Percentiles rank a stretch among this genome's conserved stretches.
Conservation (phyloP, 2,113 vertebrate genomes). For the Prietella phreatophila region DNA sequence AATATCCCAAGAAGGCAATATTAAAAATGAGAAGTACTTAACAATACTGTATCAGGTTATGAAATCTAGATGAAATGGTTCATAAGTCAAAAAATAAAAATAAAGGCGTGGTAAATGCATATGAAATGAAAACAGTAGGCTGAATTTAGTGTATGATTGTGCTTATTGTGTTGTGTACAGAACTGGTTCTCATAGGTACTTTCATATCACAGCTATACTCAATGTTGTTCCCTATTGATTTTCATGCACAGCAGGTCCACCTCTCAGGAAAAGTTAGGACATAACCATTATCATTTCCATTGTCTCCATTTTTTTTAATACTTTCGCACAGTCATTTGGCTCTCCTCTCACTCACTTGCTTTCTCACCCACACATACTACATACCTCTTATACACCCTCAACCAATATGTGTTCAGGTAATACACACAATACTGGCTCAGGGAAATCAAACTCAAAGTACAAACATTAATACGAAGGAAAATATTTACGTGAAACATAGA, state of each 20-base stretch:
- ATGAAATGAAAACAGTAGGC: background rate
- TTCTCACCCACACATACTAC: conserved; percentile 1
- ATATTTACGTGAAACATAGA: background rate
- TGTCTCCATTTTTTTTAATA: background rate
- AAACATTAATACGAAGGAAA: background rate
- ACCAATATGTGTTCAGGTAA: conserved; percentile 4
- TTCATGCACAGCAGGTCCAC: conserved; percentile 10
- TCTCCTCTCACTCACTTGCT: background rate
- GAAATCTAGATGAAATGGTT: background rate
- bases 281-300: background rate
- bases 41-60: too few relatives aligned
- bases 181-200: background rate
- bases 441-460: background rate
- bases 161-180: background rate
- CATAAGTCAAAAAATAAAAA: background rate
- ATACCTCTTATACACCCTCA: background rate
- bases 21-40: background rate
- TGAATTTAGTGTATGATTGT: background rate
- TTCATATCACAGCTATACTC: background rate
- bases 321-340: background rate
- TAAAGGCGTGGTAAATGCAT: background rate
- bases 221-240: background rate
- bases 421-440: background rate
- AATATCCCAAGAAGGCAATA: background rate
- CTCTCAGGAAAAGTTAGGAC: conserved; percentile 17